These are phyloP conservation scores for sheep (Ovis aries) DNA, from an alignment of 2,113 vertebrate species.

Conservation along the genomic window ARS-UI_Ramb_v3.0 NC_056059.1:98082501-98083000, in stretches of 20 bases:
- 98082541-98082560: too few species aligned
- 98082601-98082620: too few species aligned
- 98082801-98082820: too few species aligned
- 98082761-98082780: neutral
- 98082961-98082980: neutral
- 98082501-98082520: too few species aligned
- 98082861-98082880: neutral
- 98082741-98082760: neutral
- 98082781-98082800: too few species aligned
- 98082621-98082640: neutral
- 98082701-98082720: neutral
- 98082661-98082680: neutral
- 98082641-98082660: neutral
- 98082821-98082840: too few species aligned
- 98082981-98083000: neutral
- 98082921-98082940: neutral
- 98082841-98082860: neutral
- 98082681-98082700: neutral
- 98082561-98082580: too few species aligned
- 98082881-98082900: neutral
- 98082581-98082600: too few species aligned
- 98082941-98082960: neutral
- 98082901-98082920: rapidly evolving
- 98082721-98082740: neutral
- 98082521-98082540: too few species aligned